phyloP scores from a whole-genome alignment of 2,888 invertebrate genomes.

The Volucella zonaria region DNA sequence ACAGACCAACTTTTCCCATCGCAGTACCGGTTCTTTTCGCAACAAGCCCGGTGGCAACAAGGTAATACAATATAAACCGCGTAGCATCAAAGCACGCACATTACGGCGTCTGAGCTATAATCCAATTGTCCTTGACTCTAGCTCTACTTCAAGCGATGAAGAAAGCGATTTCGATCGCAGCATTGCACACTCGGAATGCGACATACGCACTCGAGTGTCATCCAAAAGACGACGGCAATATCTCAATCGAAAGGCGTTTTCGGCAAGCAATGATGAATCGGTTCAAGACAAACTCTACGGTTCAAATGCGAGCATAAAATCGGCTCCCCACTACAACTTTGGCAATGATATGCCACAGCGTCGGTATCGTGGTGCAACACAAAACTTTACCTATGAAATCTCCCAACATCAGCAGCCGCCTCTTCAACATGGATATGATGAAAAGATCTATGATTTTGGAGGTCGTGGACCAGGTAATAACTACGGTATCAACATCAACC shows the following conservation, averaged over 20 bases:
- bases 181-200: conserved; percentile 84
- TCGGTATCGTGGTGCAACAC: conserved; percentile 60
- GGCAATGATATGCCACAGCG: conserved; percentile 74
- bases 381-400: conserved; percentile 60
- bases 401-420: conserved; percentile 60
- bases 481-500: conserved; percentile 75
- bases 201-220: conserved; percentile 82
- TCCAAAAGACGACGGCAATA: conserved; percentile 79
- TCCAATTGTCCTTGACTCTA: conserved; percentile 84
- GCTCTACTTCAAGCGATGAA: conserved; percentile 84
- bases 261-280: conserved; percentile 78
- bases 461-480: conserved; percentile 79
- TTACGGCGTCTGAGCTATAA: conserved; percentile 84
- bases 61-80: conserved; percentile 80
- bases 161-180: conserved; percentile 82
- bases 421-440: conserved; percentile 78
- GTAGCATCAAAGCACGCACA: conserved; percentile 84
- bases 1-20: conserved; percentile 65
- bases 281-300: conserved; percentile 81
- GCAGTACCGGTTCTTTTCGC: conserved; percentile 74
- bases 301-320: conserved; percentile 83
- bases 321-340: conserved; percentile 83
- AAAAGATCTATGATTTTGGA: conserved; percentile 81
- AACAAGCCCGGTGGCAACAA: conserved; percentile 72
- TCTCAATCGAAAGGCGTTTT: conserved; percentile 80